Evolutionary conservation across 2,888 invertebrate genomes (phyloP).

Genomic region (Pachymerium ferrugineum): DNA sequence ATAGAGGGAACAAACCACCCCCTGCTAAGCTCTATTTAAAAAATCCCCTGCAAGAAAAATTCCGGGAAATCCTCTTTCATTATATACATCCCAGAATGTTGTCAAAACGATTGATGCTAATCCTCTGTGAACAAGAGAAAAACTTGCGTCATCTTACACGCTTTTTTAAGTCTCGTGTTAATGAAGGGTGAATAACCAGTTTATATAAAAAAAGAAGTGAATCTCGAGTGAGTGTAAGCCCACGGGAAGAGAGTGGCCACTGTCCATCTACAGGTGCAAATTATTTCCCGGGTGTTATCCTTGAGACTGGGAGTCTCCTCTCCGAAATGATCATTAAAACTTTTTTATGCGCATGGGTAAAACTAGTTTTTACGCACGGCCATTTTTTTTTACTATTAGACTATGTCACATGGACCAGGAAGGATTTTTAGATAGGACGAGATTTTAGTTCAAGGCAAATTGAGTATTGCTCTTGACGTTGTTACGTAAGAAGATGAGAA

Average conservation of each 20-base stretch:
- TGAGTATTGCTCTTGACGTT: constrained; percentile 1
- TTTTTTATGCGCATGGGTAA: constrained; percentile 11
- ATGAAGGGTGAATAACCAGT: constrained; percentile 18
- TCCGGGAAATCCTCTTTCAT: too few relatives aligned
- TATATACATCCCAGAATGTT: too few relatives aligned
- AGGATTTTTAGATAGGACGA: constrained; percentile 16
- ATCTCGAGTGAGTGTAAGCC: not conserved
- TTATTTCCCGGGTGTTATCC: constrained; percentile 27
- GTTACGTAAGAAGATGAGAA: not conserved
- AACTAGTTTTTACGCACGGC: constrained; percentile 5
- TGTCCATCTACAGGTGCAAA: constrained; percentile 12
- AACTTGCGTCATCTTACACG: too few relatives aligned
- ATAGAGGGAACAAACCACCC: too few relatives aligned
- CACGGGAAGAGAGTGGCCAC: constrained; percentile 20
- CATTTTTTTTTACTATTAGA: not conserved
- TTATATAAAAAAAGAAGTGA: not conserved
- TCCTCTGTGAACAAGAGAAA: too few relatives aligned
- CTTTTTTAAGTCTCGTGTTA: too few relatives aligned
- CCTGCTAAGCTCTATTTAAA: too few relatives aligned
- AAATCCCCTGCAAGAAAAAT: too few relatives aligned
- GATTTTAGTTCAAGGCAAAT: constrained; percentile 2
- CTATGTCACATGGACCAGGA: constrained; percentile 10
- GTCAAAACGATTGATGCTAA: too few relatives aligned
- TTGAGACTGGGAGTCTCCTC: constrained; percentile 22
- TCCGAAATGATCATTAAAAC: not conserved